These are phyloP conservation scores for Lepidurus couesii DNA, from an alignment of 1,140 invertebrate species.

Conservation along the genomic window DNA sequence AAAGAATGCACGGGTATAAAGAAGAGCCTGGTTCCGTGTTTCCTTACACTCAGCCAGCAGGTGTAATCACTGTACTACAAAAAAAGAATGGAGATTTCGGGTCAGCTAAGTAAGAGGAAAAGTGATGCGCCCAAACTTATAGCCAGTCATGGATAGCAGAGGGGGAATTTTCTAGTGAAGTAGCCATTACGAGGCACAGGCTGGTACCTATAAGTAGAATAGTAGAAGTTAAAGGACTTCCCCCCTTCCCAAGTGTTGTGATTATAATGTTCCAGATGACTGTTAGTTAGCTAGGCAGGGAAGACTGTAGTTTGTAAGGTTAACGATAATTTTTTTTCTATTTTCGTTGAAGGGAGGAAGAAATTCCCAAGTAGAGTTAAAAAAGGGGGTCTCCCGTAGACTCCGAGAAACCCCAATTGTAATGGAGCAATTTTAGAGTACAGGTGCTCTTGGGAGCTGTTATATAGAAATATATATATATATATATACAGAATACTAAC, in stretches of 20 bases:
- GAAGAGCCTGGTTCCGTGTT: not conserved
- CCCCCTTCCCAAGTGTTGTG: not conserved
- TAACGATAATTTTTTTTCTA: not conserved
- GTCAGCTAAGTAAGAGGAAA: conserved; percentile 6
- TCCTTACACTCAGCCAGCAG: not conserved
- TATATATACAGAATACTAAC: no score
- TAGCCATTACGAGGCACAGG: not conserved
- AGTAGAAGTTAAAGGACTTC: not conserved
- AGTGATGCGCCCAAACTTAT: not conserved
- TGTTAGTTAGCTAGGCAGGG: not conserved
- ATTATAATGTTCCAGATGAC: not conserved
- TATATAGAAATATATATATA: no score
- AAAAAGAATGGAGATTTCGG: not conserved
- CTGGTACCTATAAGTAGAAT: no score
- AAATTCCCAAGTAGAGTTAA: not conserved
- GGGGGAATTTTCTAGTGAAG: not conserved
- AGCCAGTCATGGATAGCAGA: conserved; percentile 4
- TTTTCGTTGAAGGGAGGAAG: not conserved
- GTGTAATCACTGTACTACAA: not conserved
- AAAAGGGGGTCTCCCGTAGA: not conserved
- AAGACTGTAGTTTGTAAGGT: not conserved
- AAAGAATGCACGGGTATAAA: not conserved
- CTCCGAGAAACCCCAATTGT: not conserved
- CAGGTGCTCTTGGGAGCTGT: not conserved
- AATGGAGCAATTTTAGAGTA: not conserved